A percentile compares a stretch with the other conserved stretches of the same genome.
Conservation (phyloP, 1,140 invertebrate species). For the Stegodyphus dumicola region DNA sequence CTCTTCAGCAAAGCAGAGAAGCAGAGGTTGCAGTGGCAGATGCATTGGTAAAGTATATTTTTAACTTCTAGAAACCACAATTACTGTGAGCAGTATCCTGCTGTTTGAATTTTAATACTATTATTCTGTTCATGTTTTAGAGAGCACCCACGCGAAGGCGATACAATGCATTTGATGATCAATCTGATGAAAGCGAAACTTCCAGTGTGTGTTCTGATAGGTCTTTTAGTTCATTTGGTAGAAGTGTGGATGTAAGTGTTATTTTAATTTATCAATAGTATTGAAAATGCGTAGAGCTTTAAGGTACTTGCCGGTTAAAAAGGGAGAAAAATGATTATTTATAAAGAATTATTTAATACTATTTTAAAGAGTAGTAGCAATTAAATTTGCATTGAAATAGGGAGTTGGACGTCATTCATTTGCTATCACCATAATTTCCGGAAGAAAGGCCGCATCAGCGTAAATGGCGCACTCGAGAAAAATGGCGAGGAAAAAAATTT, state of each 20-base stretch:
- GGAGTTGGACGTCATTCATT: no score
- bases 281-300: no score
- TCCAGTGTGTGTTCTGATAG: conserved; percentile 94
- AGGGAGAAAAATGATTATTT: no score
- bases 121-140: conserved; percentile 9
- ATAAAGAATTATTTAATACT: no score
- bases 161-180: conserved; percentile 73
- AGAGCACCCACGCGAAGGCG: conserved; percentile 44
- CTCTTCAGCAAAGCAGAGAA: conserved; percentile 88
- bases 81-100: no score
- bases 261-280: not conserved
- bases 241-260: conserved; percentile 82
- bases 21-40: conserved; percentile 85
- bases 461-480: no score
- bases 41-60: conserved; percentile 73
- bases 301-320: no score
- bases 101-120: not conserved
- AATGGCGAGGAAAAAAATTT: no score
- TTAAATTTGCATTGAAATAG: no score
- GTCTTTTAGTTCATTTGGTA: conserved; percentile 82
- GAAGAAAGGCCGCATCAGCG: no score
- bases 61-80: not conserved
- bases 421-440: no score
- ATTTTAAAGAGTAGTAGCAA: no score
- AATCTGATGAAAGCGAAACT: conserved; percentile 92